Evolutionary conservation across 2,113 vertebrate species (phyloP).

Genomic region (Phrynosoma platyrhinos): DNA sequence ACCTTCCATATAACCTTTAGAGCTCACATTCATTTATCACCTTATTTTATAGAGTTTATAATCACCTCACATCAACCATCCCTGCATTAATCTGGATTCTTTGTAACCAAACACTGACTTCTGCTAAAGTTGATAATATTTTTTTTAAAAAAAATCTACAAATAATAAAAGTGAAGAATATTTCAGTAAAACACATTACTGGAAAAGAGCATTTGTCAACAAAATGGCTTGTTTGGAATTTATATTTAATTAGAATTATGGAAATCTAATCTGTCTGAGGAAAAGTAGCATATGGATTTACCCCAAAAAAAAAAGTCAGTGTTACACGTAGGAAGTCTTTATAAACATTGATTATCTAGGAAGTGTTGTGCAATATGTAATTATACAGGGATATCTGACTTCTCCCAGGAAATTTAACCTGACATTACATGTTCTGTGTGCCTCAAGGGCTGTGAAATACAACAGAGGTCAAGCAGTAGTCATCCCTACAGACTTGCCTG

Average conservation of each 20-base stretch:
- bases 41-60: conserved; percentile 14
- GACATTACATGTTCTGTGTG: neutral
- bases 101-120: conserved; percentile 39
- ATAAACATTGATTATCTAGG: neutral
- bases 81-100: neutral
- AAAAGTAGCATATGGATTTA: neutral
- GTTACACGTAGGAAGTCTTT: neutral
- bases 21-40: conserved; percentile 9
- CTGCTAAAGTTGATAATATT: conserved; percentile 6
- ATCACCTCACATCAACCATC: neutral
- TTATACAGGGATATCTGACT: neutral
- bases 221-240: conserved; percentile 41
- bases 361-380: neutral
- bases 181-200: conserved; percentile 39
- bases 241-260: conserved; percentile 32
- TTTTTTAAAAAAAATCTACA: neutral
- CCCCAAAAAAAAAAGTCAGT: neutral
- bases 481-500: neutral
- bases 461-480: neutral
- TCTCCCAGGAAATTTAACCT: neutral
- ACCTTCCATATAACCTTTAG: neutral
- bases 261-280: conserved; percentile 19
- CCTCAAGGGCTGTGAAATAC: neutral
- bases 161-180: conserved; percentile 40
- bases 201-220: conserved; percentile 10